A percentile compares a stretch with the other conserved stretches of the same genome.
phyloP scores from a whole-genome alignment of 2,888 invertebrate genomes.

The Campoplex capitator region DNA sequence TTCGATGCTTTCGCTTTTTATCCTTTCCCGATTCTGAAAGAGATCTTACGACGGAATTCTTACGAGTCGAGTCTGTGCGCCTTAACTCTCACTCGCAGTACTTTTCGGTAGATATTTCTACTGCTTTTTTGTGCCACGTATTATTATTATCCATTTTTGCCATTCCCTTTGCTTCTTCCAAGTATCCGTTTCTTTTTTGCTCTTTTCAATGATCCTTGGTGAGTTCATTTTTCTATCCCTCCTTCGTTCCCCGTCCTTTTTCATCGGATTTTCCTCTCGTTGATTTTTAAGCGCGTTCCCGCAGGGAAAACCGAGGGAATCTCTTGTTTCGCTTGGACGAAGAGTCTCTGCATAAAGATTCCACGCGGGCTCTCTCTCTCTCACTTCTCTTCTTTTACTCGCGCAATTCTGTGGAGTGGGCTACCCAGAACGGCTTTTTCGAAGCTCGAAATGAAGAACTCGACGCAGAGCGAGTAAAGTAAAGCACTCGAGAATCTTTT shows the following conservation, averaged over 20 bases:
- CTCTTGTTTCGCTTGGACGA: conserved; percentile 45
- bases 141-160: conserved; percentile 9
- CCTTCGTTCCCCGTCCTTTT: conserved; percentile 20
- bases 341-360: conserved; percentile 60
- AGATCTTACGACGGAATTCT: conserved; percentile 7
- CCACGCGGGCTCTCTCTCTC: conserved; percentile 27
- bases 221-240: conserved; percentile 23
- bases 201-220: conserved; percentile 23
- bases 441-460: conserved; percentile 25
- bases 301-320: conserved; percentile 26
- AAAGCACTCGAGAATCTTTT: conserved; percentile 54
- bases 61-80: conserved; percentile 10
- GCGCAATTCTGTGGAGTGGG: conserved; percentile 11
- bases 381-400: neutral
- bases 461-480: conserved; percentile 26
- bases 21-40: conserved; percentile 16
- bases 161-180: conserved; percentile 11
- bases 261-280: conserved; percentile 39
- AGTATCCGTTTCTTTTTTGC: neutral
- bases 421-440: conserved; percentile 25
- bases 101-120: conserved; percentile 6
- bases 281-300: conserved; percentile 49
- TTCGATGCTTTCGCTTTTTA: conserved; percentile 39
- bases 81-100: conserved; percentile 3
- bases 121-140: conserved; percentile 11